Evolutionary conservation across 2,113 vertebrate genomes (phyloP).

Genomic region (Pseudorasbora parva): DNA sequence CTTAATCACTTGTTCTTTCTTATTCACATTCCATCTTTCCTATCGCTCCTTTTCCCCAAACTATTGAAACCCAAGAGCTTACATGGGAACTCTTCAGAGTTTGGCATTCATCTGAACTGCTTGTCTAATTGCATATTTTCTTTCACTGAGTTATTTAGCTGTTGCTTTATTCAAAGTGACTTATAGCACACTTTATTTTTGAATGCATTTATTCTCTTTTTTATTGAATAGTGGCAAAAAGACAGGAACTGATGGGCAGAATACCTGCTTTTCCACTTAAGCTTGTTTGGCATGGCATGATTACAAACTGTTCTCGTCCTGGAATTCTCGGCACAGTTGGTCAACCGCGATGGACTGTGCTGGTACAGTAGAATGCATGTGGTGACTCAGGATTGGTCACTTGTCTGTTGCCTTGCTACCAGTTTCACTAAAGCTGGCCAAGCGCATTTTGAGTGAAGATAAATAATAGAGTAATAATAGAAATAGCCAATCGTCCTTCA

Average conservation of each 20-base stretch:
- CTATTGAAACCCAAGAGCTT: background rate
- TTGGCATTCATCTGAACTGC: background rate
- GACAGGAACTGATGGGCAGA: background rate
- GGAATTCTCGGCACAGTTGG: too few relatives aligned
- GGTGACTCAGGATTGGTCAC: too few relatives aligned
- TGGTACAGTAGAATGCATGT: too few relatives aligned
- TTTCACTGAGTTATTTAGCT: background rate
- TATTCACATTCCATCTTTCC: background rate
- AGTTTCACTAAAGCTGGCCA: too few relatives aligned
- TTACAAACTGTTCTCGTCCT: too few relatives aligned
- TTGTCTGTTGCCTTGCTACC: too few relatives aligned
- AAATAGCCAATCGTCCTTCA: too few relatives aligned
- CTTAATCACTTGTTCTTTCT: background rate
- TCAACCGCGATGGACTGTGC: too few relatives aligned
- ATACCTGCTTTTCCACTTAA: background rate
- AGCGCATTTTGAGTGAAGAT: too few relatives aligned
- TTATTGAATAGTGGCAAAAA: background rate
- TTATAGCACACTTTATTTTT: background rate
- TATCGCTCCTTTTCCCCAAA: background rate
- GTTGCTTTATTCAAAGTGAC: background rate
- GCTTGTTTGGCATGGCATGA: too few relatives aligned
- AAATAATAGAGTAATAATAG: too few relatives aligned
- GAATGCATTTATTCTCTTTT: background rate
- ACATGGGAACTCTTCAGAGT: background rate
- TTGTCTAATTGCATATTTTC: background rate